These are phyloP conservation scores for Nomada flava DNA, from an alignment of 2,888 invertebrate genomes.

Conservation along the genomic window DNA sequence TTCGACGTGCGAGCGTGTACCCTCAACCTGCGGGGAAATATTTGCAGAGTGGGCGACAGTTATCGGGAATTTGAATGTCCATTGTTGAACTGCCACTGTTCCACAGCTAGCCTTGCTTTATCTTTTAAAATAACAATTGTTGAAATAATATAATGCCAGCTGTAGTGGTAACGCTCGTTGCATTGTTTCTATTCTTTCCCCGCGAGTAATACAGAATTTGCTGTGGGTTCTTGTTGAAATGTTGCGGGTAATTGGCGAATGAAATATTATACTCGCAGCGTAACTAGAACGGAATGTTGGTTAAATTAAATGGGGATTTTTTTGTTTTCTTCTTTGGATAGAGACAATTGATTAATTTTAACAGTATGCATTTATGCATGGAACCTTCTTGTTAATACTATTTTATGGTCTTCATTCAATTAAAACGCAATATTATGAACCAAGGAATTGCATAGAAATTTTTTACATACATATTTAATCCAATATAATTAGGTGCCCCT, in stretches of 20 bases:
- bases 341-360: background rate
- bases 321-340: background rate
- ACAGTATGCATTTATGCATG: background rate
- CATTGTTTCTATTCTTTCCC: constrained; percentile 38
- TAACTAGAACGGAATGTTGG: background rate
- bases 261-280: background rate
- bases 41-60: constrained; percentile 32
- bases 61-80: constrained; percentile 40
- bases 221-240: constrained; percentile 5
- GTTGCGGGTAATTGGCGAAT: background rate
- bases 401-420: no score
- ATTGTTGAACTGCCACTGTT: constrained; percentile 10
- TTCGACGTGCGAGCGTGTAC: background rate
- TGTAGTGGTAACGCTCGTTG: constrained; percentile 15
- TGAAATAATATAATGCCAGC: constrained; percentile 33
- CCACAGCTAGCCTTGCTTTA: constrained; percentile 7
- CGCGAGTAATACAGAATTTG: background rate
- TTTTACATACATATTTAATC: no score
- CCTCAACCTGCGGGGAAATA: constrained; percentile 20
- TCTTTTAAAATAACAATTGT: constrained; percentile 37
- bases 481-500: no score
- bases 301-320: background rate
- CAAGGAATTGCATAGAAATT: no score
- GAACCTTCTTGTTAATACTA: no score
- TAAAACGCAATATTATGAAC: no score